Evolutionary conservation across 2,113 vertebrate species (phyloP).

Genomic region (Gymnogyps californianus): DNA sequence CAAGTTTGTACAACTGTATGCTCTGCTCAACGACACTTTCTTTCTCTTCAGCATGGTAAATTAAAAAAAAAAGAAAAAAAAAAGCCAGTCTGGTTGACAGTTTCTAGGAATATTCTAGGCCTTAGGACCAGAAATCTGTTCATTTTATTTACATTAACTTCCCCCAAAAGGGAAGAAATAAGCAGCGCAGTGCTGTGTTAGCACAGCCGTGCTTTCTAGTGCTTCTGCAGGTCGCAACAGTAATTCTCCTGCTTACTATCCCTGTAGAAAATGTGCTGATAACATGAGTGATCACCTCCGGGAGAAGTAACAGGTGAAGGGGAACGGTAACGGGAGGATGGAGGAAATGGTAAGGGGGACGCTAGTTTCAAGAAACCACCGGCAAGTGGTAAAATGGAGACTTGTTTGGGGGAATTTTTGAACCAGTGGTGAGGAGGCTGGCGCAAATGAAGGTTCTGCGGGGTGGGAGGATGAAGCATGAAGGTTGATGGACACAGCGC

Average conservation of each 20-base stretch:
- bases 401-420: not conserved
- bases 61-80: not conserved
- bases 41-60: not conserved
- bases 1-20: not conserved
- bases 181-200: not conserved
- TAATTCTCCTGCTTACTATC: not conserved
- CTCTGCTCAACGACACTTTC: not conserved
- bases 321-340: not conserved
- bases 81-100: not conserved
- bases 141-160: not conserved
- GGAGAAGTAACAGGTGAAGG: not conserved
- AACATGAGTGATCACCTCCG: not conserved
- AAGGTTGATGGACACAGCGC: not conserved
- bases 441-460: not conserved
- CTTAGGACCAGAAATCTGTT: not conserved
- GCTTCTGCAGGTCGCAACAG: not conserved
- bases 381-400: not conserved
- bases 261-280: not conserved
- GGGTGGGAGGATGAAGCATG: not conserved
- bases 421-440: not conserved
- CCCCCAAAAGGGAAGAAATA: not conserved
- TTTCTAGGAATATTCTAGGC: not conserved
- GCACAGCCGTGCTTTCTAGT: not conserved
- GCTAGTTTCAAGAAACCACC: not conserved
- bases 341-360: not conserved